Evolutionary conservation across 2,113 vertebrate species (phyloP).

Genomic region (Aix galericulata): DNA sequence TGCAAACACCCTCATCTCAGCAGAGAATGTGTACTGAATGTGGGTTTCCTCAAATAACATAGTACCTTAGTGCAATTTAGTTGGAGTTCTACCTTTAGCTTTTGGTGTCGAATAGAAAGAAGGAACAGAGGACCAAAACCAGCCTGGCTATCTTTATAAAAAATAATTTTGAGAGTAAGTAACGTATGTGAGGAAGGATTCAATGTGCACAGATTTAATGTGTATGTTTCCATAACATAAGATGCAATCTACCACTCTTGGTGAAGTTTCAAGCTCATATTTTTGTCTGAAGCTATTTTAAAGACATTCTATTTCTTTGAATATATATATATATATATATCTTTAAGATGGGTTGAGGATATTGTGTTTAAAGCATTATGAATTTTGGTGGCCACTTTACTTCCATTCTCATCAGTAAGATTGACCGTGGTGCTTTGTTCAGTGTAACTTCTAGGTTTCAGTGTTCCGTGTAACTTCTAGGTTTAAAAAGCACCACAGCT

Average conservation of each 20-base stretch:
- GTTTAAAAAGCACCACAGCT: not conserved
- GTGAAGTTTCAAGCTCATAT: conserved; percentile 16
- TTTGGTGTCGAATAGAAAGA: not conserved
- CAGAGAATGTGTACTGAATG: not conserved
- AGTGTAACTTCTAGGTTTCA: not conserved
- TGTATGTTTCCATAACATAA: conserved; percentile 20
- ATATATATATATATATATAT: not conserved
- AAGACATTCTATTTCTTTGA: not conserved
- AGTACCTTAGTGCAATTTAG: not conserved
- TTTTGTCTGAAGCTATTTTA: not conserved
- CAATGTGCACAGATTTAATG: not conserved
- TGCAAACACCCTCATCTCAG: not conserved
- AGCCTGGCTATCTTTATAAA: not conserved
- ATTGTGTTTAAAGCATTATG: not conserved
- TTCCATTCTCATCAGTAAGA: not conserved
- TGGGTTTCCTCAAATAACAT: not conserved
- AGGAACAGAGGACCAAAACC: not conserved
- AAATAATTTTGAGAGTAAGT: not conserved
- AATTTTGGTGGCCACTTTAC: not conserved
- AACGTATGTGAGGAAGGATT: not conserved
- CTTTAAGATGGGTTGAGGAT: not conserved
- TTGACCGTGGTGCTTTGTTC: not conserved
- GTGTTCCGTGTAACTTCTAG: not conserved
- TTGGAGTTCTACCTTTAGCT: not conserved
- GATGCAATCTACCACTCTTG: not conserved